Evolutionary conservation across 2,113 vertebrate species (phyloP).

Genomic region (Setophaga coronata): DNA sequence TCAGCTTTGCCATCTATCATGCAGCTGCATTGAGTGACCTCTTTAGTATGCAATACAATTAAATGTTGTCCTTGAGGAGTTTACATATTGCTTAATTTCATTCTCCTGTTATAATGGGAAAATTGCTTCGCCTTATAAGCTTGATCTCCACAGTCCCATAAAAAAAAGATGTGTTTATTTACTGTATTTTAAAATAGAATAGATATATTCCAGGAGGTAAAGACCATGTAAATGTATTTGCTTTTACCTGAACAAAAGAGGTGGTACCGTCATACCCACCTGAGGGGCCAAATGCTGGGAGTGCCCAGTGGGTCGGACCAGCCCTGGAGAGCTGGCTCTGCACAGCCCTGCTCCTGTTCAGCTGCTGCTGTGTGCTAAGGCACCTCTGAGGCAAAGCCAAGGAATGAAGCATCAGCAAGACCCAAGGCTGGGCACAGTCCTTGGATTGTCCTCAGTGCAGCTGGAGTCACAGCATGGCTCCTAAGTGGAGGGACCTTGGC

Average conservation of each 20-base stretch:
- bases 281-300: neutral
- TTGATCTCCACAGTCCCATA: neutral
- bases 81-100: neutral
- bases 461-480: accelerated
- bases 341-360: neutral
- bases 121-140: neutral
- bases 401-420: neutral
- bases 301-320: accelerated
- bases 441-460: neutral
- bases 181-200: neutral
- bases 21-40: neutral
- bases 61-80: slow-evolving; percentile 16
- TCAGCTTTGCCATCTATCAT: neutral
- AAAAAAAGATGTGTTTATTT: neutral
- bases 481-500: accelerated
- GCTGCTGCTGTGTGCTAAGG: neutral
- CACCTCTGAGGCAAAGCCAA: neutral
- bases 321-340: neutral
- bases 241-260: neutral
- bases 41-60: neutral
- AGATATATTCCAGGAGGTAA: neutral
- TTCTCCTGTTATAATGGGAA: neutral
- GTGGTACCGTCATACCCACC: accelerated
- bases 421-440: accelerated
- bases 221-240: neutral